These are phyloP conservation scores for Melanotus villosus DNA, from an alignment of 2,888 invertebrate genomes.

Conservation along the genomic window DNA sequence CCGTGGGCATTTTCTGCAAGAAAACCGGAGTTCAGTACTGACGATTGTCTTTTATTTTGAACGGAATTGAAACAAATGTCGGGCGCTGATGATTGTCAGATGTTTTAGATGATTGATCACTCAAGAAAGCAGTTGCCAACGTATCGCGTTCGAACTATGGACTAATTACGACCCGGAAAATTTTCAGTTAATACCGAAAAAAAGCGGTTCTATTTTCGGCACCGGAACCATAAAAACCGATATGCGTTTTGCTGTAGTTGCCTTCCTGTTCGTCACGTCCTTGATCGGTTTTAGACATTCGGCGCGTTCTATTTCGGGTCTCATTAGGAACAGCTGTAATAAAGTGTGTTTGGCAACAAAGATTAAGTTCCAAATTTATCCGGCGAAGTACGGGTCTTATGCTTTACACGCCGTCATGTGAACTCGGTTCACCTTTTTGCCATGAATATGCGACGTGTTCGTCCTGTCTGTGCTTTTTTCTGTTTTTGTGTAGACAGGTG, in stretches of 20 bases:
- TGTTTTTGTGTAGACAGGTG: slow-evolving; percentile 19
- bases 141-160: too few relatives aligned
- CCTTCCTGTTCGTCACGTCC: slow-evolving; percentile 6
- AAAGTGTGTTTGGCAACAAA: slow-evolving; percentile 42
- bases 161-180: too few relatives aligned
- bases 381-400: slow-evolving; percentile 18
- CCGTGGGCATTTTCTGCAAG: slow-evolving; percentile 76
- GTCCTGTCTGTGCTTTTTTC: background rate
- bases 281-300: slow-evolving; percentile 28
- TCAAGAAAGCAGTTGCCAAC: too few relatives aligned
- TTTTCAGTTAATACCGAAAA: too few relatives aligned
- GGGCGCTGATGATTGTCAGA: too few relatives aligned
- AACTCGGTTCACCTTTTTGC: slow-evolving; percentile 36
- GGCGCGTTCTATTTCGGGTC: slow-evolving; percentile 26
- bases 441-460: background rate
- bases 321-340: slow-evolving; percentile 42
- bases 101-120: too few relatives aligned
- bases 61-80: too few relatives aligned
- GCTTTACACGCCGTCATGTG: slow-evolving; percentile 2
- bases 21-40: background rate
- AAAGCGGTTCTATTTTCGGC: background rate
- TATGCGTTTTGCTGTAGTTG: slow-evolving; percentile 18
- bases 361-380: slow-evolving; percentile 37
- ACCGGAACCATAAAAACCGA: slow-evolving; percentile 18
- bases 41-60: background rate